Evolutionary conservation across 2,113 vertebrate genomes (phyloP).

Genomic region (Platichthys stellatus): DNA sequence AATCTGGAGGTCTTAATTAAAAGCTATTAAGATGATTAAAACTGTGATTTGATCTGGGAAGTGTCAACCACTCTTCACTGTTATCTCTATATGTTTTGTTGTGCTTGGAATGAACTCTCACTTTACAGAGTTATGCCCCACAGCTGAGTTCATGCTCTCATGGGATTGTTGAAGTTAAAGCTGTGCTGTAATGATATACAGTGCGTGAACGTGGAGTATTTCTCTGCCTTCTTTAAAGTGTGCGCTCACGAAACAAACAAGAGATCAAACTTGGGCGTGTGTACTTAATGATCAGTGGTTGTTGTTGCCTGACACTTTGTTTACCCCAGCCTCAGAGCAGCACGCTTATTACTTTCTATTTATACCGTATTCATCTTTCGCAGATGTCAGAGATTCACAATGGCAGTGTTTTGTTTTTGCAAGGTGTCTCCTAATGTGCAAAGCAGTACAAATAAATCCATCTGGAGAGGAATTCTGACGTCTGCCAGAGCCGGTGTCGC

Average conservation of each 20-base stretch:
- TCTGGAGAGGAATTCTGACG: conserved; percentile 42
- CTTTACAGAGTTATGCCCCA: background rate
- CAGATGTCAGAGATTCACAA: conserved; percentile 28
- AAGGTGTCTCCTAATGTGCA: conserved; percentile 7
- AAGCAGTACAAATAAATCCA: conserved; percentile 40
- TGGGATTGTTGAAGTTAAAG: background rate
- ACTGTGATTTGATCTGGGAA: background rate
- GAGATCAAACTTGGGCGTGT: background rate
- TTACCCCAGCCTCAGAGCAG: background rate
- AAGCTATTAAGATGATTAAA: no score
- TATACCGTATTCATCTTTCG: background rate
- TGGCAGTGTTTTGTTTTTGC: conserved; percentile 33
- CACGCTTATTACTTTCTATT: conserved; percentile 28
- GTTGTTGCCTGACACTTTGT: conserved; percentile 7
- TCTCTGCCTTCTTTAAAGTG: background rate
- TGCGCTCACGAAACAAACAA: conserved; percentile 9
- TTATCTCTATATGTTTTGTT: background rate
- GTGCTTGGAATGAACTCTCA: conserved; percentile 1
- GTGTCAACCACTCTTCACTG: background rate
- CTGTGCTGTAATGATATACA: background rate
- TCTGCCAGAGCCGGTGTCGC: conserved; percentile 10
- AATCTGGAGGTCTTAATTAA: no score
- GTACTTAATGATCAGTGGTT: conserved; percentile 7
- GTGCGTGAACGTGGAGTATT: background rate
- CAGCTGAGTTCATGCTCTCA: background rate